Percentiles rank a stretch among this genome's conserved stretches.
Conservation (phyloP, 2,113 vertebrate species). For the Zosterops hypoxanthus region DNA sequence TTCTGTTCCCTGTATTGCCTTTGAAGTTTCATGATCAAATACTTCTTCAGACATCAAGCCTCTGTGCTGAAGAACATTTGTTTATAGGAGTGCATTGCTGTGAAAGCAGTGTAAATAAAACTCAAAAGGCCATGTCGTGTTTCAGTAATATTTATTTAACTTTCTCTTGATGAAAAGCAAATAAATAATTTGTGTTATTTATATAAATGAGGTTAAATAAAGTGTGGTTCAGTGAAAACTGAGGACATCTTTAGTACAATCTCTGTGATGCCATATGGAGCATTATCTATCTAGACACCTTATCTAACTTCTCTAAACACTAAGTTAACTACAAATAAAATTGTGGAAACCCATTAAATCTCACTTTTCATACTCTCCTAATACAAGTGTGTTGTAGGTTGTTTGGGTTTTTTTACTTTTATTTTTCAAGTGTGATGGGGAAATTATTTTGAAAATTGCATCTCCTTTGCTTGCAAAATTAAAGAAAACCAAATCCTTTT, state of each 20-base stretch:
- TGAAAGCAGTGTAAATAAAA: conserved; percentile 52
- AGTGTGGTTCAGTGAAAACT: conserved; percentile 31
- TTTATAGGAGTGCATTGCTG: conserved; percentile 5
- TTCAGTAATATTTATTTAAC: conserved; percentile 65
- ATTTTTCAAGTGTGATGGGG: background rate
- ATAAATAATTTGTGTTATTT: conserved; percentile 59
- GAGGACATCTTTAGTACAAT: conserved; percentile 2
- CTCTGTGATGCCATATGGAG: background rate
- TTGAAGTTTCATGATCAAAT: conserved; percentile 48
- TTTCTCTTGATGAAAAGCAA: conserved; percentile 42
- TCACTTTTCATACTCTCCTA: background rate
- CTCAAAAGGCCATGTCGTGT: conserved; percentile 3
- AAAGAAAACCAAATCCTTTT: background rate
- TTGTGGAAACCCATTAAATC: background rate
- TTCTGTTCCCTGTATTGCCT: background rate
- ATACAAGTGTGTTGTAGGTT: background rate
- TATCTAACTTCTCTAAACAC: conserved; percentile 40
- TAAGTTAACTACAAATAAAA: conserved; percentile 21
- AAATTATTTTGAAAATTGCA: background rate
- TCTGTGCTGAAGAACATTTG: background rate
- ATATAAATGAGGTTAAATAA: conserved; percentile 35
- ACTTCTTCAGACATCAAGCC: background rate
- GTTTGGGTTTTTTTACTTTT: background rate
- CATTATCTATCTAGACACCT: background rate
- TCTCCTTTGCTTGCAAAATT: background rate